Evolutionary conservation across 2,888 invertebrate genomes (phyloP), one percentile per base, ranked within the genome.

Genomic region (Psylliodes chrysocephalus): DNA sequence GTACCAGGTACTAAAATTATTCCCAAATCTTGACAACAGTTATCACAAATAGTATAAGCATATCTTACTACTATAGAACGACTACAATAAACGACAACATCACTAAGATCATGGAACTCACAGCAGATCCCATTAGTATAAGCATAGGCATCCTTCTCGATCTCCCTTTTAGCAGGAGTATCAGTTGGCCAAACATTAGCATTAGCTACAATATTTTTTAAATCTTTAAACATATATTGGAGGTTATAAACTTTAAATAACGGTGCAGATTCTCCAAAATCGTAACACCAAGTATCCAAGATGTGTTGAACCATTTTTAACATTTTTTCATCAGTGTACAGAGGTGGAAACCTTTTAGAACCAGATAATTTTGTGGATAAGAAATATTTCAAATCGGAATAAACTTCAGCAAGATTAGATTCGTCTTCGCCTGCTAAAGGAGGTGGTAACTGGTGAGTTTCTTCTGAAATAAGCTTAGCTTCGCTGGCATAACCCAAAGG

Each of bases 381-480:
- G 69, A 86, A 85, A 1, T 75, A 63, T 1, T 81, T 66, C 1
- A 87, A 71, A 2, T 82, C 79, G 0, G 70, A 22, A 61, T 83
- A 85, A 25, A 87, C 77, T 4, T 76, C 74, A 4, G 52, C 17
- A 25, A 78, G 65, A 49, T 76, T 84, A 60, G 79, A 69, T 6
- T 66, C 70, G 46, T 77, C 72, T 1, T 80, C 82, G 3, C 81
- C 71, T 0, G 81, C 81, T 14, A 83, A 75, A 0, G 85, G 83
- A 18, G 82, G 65, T 0, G 80, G 81, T 42, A 88, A 75, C 59
- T 82, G 77, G 72, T 88, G 88, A 0, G 85, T 83, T 1, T 75
- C 71, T 0, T 80, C 75, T 0, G 84, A 79, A 63, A 82, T 81
- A n/a, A 82, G 72, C 47, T 78, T 74, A 0, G 86, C 84, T 14